Percentiles rank a stretch among this genome's conserved stretches.
These are phyloP conservation scores for Spea bombifrons DNA, from an alignment of 2,113 vertebrate species.

Conservation along the genomic window DNA sequence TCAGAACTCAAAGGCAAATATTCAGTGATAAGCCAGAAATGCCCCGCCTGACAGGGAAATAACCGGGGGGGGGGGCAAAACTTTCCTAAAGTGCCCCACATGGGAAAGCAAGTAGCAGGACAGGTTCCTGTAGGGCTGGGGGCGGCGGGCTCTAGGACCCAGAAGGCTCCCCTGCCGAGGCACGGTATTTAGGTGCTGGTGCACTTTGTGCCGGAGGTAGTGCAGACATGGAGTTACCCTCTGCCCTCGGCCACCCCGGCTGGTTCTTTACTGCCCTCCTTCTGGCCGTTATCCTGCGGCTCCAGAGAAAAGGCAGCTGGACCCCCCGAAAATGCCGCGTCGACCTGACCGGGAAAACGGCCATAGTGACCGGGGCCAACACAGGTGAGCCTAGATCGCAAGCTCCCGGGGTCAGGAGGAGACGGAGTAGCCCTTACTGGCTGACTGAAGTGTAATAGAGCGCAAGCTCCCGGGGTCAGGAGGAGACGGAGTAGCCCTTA, in stretches of 20 bases:
- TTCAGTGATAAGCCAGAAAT: too few species aligned
- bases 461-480: not conserved
- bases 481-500: too few species aligned
- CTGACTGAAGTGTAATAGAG: too few species aligned
- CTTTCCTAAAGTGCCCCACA: too few species aligned
- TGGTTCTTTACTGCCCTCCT: conserved; percentile 61
- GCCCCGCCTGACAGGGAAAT: too few species aligned
- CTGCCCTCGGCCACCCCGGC: conserved; percentile 34
- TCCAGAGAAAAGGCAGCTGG: conserved; percentile 57
- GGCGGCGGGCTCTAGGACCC: not conserved
- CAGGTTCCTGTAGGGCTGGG: too few species aligned
- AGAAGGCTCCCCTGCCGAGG: not conserved
- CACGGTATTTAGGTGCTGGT: not conserved
- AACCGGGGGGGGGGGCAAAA: too few species aligned
- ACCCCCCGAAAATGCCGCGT: conserved; percentile 62
- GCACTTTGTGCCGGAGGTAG: not conserved
- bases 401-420: not conserved
- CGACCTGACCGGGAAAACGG: conserved; percentile 73
- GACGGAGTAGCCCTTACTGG: too few species aligned
- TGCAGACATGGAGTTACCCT: conserved; percentile 38
- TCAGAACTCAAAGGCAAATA: too few species aligned
- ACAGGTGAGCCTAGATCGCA: conserved; percentile 66
- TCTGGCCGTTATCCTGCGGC: conserved; percentile 60
- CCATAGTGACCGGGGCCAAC: conserved; percentile 81
- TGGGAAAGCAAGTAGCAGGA: too few species aligned